Conservation (phyloP, 2,888 invertebrate genomes). For the Oxyscelio sp. region DNA sequence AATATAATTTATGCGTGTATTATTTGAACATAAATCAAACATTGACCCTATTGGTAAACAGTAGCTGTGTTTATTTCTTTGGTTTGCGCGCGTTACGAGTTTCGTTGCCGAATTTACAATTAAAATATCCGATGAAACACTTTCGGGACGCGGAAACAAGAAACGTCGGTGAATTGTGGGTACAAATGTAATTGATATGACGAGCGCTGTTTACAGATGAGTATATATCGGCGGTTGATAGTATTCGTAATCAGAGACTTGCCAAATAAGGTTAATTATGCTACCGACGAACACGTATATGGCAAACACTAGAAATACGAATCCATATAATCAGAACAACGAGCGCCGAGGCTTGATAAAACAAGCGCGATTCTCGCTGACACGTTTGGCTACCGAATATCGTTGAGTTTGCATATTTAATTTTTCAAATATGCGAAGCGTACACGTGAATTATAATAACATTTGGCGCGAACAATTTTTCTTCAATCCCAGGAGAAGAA, state of each 20-base stretch:
- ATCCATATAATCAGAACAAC: conserved; percentile 83
- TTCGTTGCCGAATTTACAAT: too few relatives aligned
- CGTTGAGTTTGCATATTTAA: conserved; percentile 68
- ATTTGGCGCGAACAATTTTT: conserved; percentile 55
- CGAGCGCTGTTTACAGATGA: too few relatives aligned
- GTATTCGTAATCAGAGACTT: conserved; percentile 83
- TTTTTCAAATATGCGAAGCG: conserved; percentile 57
- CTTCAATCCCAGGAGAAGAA: background rate
- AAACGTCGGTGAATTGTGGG: too few relatives aligned
- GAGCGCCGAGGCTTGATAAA: conserved; percentile 76
- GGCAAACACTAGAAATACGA: conserved; percentile 79
- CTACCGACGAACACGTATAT: conserved; percentile 76
- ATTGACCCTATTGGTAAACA: too few relatives aligned
- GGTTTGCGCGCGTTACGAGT: too few relatives aligned
- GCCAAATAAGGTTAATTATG: conserved; percentile 86
- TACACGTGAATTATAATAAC: conserved; percentile 61
- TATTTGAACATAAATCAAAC: too few relatives aligned
- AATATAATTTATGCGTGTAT: too few relatives aligned
- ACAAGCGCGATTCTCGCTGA: conserved; percentile 68
- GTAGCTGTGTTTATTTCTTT: too few relatives aligned
- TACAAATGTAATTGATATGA: too few relatives aligned
- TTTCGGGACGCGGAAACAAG: too few relatives aligned
- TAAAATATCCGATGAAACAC: too few relatives aligned
- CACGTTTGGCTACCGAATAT: conserved; percentile 67
- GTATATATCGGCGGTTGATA: too few relatives aligned